A percentile compares a stretch with the other conserved stretches of the same genome.
Conservation (phyloP, 2,888 invertebrate species). For the Pandemis heparana region DNA sequence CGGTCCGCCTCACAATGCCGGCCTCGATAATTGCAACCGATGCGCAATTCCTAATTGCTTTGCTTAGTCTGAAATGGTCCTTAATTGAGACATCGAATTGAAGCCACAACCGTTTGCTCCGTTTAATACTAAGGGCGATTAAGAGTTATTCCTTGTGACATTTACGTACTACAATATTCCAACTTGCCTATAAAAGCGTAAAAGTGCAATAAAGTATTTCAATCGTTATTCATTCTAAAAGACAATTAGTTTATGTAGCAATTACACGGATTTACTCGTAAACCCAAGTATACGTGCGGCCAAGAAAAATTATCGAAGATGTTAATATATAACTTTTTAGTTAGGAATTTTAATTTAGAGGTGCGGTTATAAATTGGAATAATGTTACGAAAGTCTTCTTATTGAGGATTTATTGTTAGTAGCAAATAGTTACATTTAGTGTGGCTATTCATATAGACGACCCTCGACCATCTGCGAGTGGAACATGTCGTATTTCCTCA, state of each 20-base stretch:
- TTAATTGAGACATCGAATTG: conserved; percentile 7
- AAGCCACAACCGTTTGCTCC: background rate
- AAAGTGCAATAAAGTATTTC: too few species aligned
- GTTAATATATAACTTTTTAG: too few species aligned
- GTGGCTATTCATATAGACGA: conserved; percentile 69
- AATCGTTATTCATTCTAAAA: too few species aligned
- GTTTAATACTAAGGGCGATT: background rate
- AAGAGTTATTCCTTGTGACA: background rate
- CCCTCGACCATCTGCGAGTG: conserved; percentile 66
- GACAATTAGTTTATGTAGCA: too few species aligned
- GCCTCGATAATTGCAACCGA: conserved; percentile 68
- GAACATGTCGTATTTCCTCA: conserved; percentile 84
- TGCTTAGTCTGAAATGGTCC: conserved; percentile 48
- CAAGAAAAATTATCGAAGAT: too few species aligned
- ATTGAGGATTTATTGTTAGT: background rate
- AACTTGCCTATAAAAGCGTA: too few species aligned
- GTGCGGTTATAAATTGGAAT: background rate
- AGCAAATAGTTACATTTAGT: conserved; percentile 53
- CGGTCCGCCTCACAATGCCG: conserved; percentile 64
- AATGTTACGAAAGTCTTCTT: background rate
- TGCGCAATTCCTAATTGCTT: conserved; percentile 62
- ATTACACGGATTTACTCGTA: too few species aligned
- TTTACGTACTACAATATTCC: background rate
- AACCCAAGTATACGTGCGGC: too few species aligned
- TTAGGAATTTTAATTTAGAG: background rate